Base-by-base conservation (phyloP, 2,113 vertebrate species). In the Hemicordylus capensis region DNA sequence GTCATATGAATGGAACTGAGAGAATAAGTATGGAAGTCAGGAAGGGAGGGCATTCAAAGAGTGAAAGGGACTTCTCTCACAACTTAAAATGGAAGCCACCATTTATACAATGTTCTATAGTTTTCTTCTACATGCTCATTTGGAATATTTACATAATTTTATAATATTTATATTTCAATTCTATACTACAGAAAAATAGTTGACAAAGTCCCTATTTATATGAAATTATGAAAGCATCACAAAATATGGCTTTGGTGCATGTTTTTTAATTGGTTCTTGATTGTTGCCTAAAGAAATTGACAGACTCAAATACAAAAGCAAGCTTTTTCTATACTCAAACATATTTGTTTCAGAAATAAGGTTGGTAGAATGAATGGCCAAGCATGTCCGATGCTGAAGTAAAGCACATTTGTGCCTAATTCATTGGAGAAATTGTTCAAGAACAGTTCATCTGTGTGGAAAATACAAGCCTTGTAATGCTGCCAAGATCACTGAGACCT, bases 281-380 rank as follows among this genome's bases (percentile, higher is more conserved):
- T 2, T 63, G 10, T 31, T 70, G 1, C 51, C 17, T 66, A 73
- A 81, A 81, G 28, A 4, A 46, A 67, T 7, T 24, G 63, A 5
- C 0, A 80, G 61, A 67, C 58, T 51, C 3, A 4, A 54, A 75
- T 26, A 58, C 54, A 26, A 85, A 90, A 31, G 69, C 51, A 78
- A 3, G 31, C 20, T 79, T 46, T 61, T 63, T 4, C 4, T 39
- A 19, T 37, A 14, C 85, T 66, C 8, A 63, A 3, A 19, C 46
- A 61, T 86, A n/a, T 15, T 56, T 73, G 28, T 80, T 76, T 86
- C 63, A 86, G 46, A 84, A 85, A 80, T 39, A 74, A 76, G 22
- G 3, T 79, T 54, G 61, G 24, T 48, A 75, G 46, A 81, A 78
- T 80, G 22, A 72, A 31, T 76, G 74, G 4, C 28, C 39, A 81